Conservation (phyloP, 2,888 invertebrate species). For the Cerastis rubricosa region DNA sequence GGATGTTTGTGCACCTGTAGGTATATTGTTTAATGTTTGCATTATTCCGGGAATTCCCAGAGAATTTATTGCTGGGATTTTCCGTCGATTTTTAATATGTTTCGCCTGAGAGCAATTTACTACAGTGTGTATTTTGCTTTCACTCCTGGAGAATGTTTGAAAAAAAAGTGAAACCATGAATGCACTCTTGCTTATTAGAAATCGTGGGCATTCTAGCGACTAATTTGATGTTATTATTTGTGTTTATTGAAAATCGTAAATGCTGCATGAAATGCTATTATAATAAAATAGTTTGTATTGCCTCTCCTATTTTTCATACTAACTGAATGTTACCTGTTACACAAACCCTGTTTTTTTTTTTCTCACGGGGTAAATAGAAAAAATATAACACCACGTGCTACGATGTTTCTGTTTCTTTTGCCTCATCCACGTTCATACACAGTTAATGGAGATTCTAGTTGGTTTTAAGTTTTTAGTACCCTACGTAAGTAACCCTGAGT, state of each 20-base stretch:
- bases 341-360: background rate
- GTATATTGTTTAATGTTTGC: slow-evolving; percentile 10
- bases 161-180: background rate
- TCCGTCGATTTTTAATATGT: background rate
- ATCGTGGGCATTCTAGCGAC: background rate
- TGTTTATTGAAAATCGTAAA: background rate
- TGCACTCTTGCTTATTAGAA: background rate
- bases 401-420: background rate
- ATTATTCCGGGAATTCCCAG: background rate
- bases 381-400: background rate
- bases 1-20: slow-evolving; percentile 24
- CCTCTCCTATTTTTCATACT: background rate
- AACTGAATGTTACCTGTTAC: background rate
- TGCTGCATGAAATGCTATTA: too few relatives aligned
- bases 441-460: background rate
- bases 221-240: background rate
- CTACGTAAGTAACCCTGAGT: too few relatives aligned
- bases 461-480: background rate
- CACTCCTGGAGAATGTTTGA: background rate
- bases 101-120: slow-evolving; percentile 1
- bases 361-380: background rate
- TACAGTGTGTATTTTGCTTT: background rate
- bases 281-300: background rate
- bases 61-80: slow-evolving; percentile 5
- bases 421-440: background rate